These are phyloP conservation scores for Mythimna loreyi DNA, from an alignment of 2,888 invertebrate species.

Conservation along the genomic window DNA sequence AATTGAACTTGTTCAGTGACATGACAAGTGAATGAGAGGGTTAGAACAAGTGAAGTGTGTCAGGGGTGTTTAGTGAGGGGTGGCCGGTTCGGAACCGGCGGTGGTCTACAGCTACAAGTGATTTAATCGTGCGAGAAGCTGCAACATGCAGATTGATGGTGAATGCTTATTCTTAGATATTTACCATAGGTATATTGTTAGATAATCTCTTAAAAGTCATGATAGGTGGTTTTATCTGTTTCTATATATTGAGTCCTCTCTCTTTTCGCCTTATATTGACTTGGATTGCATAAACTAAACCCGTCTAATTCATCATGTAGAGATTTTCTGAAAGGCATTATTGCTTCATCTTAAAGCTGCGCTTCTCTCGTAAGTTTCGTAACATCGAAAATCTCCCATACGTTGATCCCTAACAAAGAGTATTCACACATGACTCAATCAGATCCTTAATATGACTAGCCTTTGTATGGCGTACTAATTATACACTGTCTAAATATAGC, in stretches of 20 bases:
- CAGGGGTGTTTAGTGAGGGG: slow-evolving; percentile 43
- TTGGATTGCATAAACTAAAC: slow-evolving; percentile 26
- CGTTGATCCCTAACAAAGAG: slow-evolving; percentile 74
- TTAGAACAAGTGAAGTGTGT: slow-evolving; percentile 61
- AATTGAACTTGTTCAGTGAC: slow-evolving; percentile 61
- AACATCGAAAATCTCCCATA: slow-evolving; percentile 24
- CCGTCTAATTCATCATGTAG: slow-evolving; percentile 11
- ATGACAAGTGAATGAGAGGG: slow-evolving; percentile 64
- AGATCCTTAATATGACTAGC: slow-evolving; percentile 60
- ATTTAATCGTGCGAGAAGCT: not conserved
- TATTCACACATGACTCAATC: slow-evolving; percentile 76
- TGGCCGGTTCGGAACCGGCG: slow-evolving; percentile 6
- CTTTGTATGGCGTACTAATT: slow-evolving; percentile 85
- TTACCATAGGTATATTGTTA: not conserved
- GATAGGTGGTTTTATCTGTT: slow-evolving; percentile 3
- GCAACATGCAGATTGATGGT: slow-evolving; percentile 1
- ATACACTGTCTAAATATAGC: slow-evolving; percentile 80
- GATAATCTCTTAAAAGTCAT: not conserved
- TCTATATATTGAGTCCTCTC: slow-evolving; percentile 18
- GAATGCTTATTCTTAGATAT: slow-evolving; percentile 7
- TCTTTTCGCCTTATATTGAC: slow-evolving; percentile 15
- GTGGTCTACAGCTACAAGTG: slow-evolving; percentile 3
- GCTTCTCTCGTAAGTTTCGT: slow-evolving; percentile 14
- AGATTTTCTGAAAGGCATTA: slow-evolving; percentile 11
- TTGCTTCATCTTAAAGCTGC: slow-evolving; percentile 16